A percentile compares a stretch with the other conserved stretches of the same genome.
phyloP scores from a whole-genome alignment of 2,888 invertebrate species.

The Troides aeacus region DNA sequence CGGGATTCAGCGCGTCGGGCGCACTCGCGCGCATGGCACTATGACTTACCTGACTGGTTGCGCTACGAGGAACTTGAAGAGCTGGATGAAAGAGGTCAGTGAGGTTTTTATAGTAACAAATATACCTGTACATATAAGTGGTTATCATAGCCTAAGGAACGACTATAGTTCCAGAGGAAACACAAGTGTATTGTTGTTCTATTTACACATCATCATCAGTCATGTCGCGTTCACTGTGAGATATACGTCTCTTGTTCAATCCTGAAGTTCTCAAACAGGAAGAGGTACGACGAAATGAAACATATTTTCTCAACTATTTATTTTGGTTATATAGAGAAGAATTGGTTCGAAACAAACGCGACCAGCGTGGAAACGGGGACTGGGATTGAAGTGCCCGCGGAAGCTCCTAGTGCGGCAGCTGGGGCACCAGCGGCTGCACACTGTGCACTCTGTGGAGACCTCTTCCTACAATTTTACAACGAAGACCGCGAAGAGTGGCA shows the following conservation, averaged over 20 bases:
- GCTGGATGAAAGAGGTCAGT: conserved; percentile 89
- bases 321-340: conserved; percentile 82
- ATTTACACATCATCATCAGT: too few species aligned
- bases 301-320: too few species aligned
- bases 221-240: too few species aligned
- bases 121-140: too few species aligned
- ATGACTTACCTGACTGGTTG: conserved; percentile 93
- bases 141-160: too few species aligned
- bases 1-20: conserved; percentile 91
- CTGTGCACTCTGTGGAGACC: conserved; percentile 95
- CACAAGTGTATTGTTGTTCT: too few species aligned
- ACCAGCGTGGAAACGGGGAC: conserved; percentile 41
- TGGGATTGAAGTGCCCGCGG: conserved; percentile 56
- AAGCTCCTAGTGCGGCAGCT: conserved; percentile 86
- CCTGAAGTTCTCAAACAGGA: too few species aligned
- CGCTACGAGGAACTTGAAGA: conserved; percentile 97
- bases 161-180: too few species aligned
- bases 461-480: conserved; percentile 96
- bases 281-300: too few species aligned
- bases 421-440: conserved; percentile 82
- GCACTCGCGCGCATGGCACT: conserved; percentile 93
- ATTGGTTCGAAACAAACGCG: conserved; percentile 86
- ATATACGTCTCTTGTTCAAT: too few species aligned
- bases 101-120: not conserved
- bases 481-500: conserved; percentile 99